Evolutionary conservation across 2,888 invertebrate genomes (phyloP), one percentile per base, ranked within the genome.

Genomic region (Cynaeus angustus): DNA sequence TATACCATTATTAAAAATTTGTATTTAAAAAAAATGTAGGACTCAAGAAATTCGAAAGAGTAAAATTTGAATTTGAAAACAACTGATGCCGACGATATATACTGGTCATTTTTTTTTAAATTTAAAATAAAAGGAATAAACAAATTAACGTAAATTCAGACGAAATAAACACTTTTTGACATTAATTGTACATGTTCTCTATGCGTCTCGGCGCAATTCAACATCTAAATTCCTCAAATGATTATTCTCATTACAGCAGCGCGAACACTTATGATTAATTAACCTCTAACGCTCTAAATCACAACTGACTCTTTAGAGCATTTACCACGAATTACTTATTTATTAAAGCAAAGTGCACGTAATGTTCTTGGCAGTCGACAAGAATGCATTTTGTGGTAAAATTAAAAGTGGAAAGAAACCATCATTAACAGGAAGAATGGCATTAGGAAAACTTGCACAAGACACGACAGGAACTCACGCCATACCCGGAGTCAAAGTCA

Each of bases 371-470:
- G 3, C 1, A 10, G 12, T 12, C 13, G 41, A 2, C 41, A n/a
- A n/a, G 12, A 13, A 10, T 41, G 41, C 41, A 41, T 41, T 41
- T n/a, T 41, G 41, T 12, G 41, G 7, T 6, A 7, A 7, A 37
- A 37, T 37, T 5, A 37, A 37, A 37, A 8, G 1, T 37, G 6
- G 14, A 46, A 46, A 66, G 67, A 72, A 70, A 33, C 33, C 12
- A 13, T 46, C 46, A 41, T 28, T 68, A 69, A 62, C 64, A 71
- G 70, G 66, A 71, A 71, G 71, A 58, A 71, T 70, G 69, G 61
- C 61, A 61, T 61, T 59, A 59, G 59, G 46, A 46, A 59, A 59
- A 46, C 59, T 59, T 28, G 14, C 59, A 45, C 46, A 59, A 28
- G 56, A 56, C 56, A 56, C 30, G 56, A 14, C 28, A 28, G 28